Evolutionary conservation across 2,113 vertebrate genomes (phyloP), one percentile per base, ranked within the genome.

Genomic region (Heterotilapia buettikoferi): DNA sequence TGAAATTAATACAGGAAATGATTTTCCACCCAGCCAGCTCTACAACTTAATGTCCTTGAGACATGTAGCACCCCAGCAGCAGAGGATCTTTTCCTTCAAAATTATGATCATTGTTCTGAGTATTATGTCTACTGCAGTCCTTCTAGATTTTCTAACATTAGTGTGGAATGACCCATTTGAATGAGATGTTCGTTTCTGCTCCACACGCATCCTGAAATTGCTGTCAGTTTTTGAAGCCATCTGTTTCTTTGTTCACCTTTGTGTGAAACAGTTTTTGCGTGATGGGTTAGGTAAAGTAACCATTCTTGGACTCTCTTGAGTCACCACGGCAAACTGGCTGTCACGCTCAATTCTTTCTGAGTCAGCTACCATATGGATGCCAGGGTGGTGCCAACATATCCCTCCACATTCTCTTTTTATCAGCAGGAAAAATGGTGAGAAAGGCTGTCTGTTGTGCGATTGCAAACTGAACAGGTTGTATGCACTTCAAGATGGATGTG

Each of bases 21-120:
- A 84, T 79, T n/a, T 47, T 24, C 53, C 29, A 19, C 52, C 14
- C 7, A 56, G 78, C 82, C 38, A 66, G 45, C 82, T 86, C 78
- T 81, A 88, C 80, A 90, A 83, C 88, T 84, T 63, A 92, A 90
- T 94, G 88, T 94, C 91, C 90, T 91, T 90, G 91, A 93, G 78
- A 92, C 61, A 66, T 43, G 61, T 45, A 66, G 84, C 87, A 68
- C 56, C 50, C 73, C 87, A 79, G 61, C 71, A 88, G 53, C 59
- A 54, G 29, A 83, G 50, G 53, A 31, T 33, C 47, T 80, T 89
- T 92, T 84, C 78, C 85, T 88, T 90, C 89, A 84, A 88, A 89
- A 91, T 94, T 36, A 78, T 92, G 89, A 93, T 93, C 88, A 81
- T 86, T 88, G 85, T 90, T 78, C 59, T 11, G 3, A 71, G 50